Base-by-base conservation (phyloP, 2,797 vertebrate species). In the Neoniphon sammara region DNA sequence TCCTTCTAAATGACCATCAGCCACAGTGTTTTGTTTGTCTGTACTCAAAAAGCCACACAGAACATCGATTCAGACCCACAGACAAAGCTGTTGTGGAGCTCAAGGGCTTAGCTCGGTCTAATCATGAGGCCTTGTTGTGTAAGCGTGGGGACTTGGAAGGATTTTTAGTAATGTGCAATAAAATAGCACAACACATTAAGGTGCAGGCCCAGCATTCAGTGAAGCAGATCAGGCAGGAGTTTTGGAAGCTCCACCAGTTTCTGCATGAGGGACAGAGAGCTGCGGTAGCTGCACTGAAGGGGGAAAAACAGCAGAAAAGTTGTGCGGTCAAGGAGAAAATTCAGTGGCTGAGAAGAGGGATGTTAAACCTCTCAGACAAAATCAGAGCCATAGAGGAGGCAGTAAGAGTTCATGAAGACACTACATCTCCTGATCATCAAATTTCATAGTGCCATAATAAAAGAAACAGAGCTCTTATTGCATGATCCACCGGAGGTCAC, bases 171-270 rank as follows among this genome's bases (percentile, higher is more conserved):
- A 23, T 10, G 39, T 61, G 42, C 7, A 25, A 25, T 8, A n/a
- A 27, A 46, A 61, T 31, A 46, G 14, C 20, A 61, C 15, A 61
- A 36, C 31, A 58, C 56, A 36, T 58, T 36, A 36, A 58, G 30
- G 56, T 58, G 7, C 56, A 58, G 56, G 56, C 56, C 17, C 17
- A 36, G 31, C 30, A 36, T 18, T 34, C 56, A 20, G 56, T 36
- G 56, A 18, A 36, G 31, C 7, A 58, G 56, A 58, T 58, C 4
- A 36, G 15, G 30, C 7, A 36, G 10, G 17, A 34, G 56, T 58
- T 34, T 58, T 20, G 30, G 56, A 36, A 36, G 31, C 30, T 58
- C 20, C 56, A 15, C 31, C 18, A 36, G 17, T 20, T 58, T 34
- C 30, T 58, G 6, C 17, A 58, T n/a, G 9, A 58, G 56, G 18